phyloP scores from a whole-genome alignment of 1,140 invertebrate species.

The Drosophila nigrodunni region DNA sequence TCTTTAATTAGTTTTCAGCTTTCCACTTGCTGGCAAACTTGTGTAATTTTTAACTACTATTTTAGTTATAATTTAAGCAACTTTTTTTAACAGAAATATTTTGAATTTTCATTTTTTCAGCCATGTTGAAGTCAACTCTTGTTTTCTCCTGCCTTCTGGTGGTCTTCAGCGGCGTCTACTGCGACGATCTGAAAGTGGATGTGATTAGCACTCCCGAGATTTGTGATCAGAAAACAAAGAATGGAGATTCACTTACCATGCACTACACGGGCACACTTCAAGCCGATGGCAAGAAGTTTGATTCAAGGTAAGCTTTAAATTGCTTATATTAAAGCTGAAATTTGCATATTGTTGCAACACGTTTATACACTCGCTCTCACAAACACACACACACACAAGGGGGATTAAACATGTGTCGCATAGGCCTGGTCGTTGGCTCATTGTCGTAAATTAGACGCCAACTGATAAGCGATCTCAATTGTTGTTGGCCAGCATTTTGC shows the following conservation, averaged over 20 bases:
- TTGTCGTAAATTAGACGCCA: slow-evolving; percentile 84
- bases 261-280: slow-evolving; percentile 95
- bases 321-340: slow-evolving; percentile 37
- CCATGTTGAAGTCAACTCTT: slow-evolving; percentile 79
- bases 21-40: slow-evolving; percentile 27
- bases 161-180: slow-evolving; percentile 84
- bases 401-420: slow-evolving; percentile 63
- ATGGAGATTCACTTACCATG: slow-evolving; percentile 95
- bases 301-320: slow-evolving; percentile 91
- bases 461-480: slow-evolving; percentile 83
- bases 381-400: slow-evolving; percentile 21
- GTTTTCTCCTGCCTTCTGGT: slow-evolving; percentile 83
- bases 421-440: slow-evolving; percentile 71
- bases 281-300: slow-evolving; percentile 95
- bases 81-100: background rate
- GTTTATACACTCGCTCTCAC: slow-evolving; percentile 6
- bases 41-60: slow-evolving; percentile 38
- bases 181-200: slow-evolving; percentile 91
- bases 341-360: slow-evolving; percentile 22
- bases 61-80: background rate
- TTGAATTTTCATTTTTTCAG: slow-evolving; percentile 44
- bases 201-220: slow-evolving; percentile 91
- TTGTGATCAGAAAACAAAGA: slow-evolving; percentile 93
- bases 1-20: slow-evolving; percentile 55
- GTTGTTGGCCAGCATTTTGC: slow-evolving; percentile 71